Base-by-base conservation (phyloP, 2,113 vertebrate genomes). In the Cephalopholis sonnerati region DNA sequence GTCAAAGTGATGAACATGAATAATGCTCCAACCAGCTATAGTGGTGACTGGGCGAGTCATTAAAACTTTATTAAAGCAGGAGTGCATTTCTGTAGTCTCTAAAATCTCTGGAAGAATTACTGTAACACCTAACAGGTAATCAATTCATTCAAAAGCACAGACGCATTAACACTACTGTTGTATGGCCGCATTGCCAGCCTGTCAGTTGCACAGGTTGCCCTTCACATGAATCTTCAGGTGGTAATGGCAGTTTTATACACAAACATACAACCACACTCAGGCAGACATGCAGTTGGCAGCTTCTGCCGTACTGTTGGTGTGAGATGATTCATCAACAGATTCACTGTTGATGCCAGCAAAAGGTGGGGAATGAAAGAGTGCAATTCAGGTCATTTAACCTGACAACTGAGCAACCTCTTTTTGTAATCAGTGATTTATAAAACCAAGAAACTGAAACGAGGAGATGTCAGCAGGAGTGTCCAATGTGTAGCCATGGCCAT, bases 351-450 rank as follows among this genome's bases (percentile, higher is more conserved):
- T 18, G 74, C 15, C 29, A 44, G 27, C 4, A 64, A 9, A 41
- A 66, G n/a, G 7, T 32, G 18, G 20, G 15, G 9, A 77, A 51
- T 59, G 36, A 61, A 54, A 59, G 36, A 32, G 63, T 27, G 29
- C 25, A 27, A 6, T 18, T 78, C 24, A 24, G 17, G n/a, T 65
- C 1, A 69, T 48, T 64, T 55, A 54, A 55, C 44, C 18, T 27
- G 48, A 54, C 20, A 25, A 25, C 20, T 29, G 13, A 63, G 22
- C 22, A 67, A 7, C n/a, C 50, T 8, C 1, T 8, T 13, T 29
- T 50, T 53, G 29, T 22, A 69, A 79, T 87, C 4, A 54, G 50
- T 86, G 27, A 89, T 67, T 75, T 67, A 81, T 85, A 63, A 83
- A 85, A 53, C 39, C 5, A 20, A 59, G 41, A 39, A 59, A 39